Evolutionary conservation across 2,113 vertebrate species (phyloP).

Genomic region (Pterocles burchelli): DNA sequence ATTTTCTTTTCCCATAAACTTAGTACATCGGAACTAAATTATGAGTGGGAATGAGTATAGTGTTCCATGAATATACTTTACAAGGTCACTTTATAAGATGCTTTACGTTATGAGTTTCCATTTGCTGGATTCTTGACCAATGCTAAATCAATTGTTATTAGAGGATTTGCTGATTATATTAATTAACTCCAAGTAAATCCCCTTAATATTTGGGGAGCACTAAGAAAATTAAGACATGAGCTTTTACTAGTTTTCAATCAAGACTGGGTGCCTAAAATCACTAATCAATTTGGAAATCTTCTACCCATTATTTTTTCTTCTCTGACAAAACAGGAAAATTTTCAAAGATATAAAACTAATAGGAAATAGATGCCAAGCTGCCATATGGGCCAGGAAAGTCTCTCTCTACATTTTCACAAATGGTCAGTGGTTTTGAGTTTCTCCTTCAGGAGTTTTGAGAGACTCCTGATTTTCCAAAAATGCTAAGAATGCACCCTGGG

Average conservation of each 20-base stretch:
- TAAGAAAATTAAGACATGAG: neutral
- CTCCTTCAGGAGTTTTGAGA: neutral
- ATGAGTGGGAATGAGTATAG: neutral
- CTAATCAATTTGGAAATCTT: neutral
- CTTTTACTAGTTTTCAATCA: neutral
- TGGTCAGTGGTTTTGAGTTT: neutral
- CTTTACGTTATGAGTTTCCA: neutral
- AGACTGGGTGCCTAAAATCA: rapidly evolving
- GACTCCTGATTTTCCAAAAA: neutral
- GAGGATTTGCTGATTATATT: neutral
- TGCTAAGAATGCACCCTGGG: neutral
- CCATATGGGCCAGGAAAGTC: neutral
- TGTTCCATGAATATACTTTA: neutral
- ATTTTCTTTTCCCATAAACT: neutral
- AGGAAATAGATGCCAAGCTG: neutral
- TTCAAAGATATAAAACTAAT: neutral
- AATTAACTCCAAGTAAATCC: neutral
- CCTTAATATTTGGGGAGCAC: neutral
- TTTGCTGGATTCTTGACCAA: neutral
- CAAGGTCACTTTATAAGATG: neutral
- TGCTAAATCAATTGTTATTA: neutral
- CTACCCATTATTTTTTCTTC: neutral
- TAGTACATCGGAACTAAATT: neutral
- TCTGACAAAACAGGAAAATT: neutral
- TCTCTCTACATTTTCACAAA: neutral